Base-by-base conservation (phyloP, 2,797 vertebrate species). In the Chloroceryle inda region DNA sequence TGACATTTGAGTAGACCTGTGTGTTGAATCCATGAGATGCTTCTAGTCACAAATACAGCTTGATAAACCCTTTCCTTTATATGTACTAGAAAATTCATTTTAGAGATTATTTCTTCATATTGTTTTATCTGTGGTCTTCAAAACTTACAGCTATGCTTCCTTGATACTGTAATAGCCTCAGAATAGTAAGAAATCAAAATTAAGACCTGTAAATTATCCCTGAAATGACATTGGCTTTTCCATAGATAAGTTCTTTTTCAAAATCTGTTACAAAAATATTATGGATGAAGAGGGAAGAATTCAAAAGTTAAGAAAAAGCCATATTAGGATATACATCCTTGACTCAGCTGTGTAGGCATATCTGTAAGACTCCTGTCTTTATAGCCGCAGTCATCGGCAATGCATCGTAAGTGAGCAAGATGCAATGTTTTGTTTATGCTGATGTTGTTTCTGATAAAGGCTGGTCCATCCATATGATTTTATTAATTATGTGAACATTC, bases 281-380 rank as follows among this genome's bases (percentile, higher is more conserved):
- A 50, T 69, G 55, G 58, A 78, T 88, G 20, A 84, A 69, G 37
- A 86, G 38, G 31, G 73, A 66, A 47, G 62, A 87, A 94, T 71
- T 63, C 67, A 79, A 82, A 95, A 96, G 84, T 85, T 92, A 95
- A 88, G 74, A 85, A 96, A 92, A 92, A 85, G 72, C 91, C 68
- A 0, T 50, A 93, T 93, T 94, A 94, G 82, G 89, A 92, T 95
- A 68, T 67, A 50, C 33, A 62, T 62, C 61, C 85, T 91, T 72
- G 79, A 66, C 61, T 91, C 81, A 94, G 62, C 85, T 75, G 81
- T 68, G 58, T 40, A 85, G 77, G 42, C 88, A 38, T n/a, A 52
- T 2, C 78, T 94, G 93, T 40, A 40, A 7, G 72, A 37, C 42
- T 33, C n/a, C 31, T 86, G 45, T 42, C 37, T 5, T 86, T 73